Base-by-base conservation (phyloP, 2,888 invertebrate species). In the Metallyticus violacea region DNA sequence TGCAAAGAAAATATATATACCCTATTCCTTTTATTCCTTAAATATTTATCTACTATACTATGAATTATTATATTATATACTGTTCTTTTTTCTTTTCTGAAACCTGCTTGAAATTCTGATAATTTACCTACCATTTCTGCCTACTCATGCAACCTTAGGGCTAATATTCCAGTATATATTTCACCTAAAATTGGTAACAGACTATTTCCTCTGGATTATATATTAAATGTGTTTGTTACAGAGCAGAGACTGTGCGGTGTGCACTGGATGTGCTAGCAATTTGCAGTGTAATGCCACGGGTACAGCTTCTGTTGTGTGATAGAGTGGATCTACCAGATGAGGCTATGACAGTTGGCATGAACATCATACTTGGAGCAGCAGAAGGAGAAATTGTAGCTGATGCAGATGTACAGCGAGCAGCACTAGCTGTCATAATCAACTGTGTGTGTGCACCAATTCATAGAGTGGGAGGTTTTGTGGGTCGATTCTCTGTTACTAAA, bases 361-460 rank as follows among this genome's bases (percentile, higher is more conserved):
- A 97, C 90, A 96, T 98, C 77, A 95, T 98, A 80, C 92, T 98
- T 82, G 96, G 94, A 22, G 96, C 98, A 27, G 97, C 98, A 0
- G 98, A 98, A 91, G 98, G 98, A 0, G 98, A 98, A 91, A 96
- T 97, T 76, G 96, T 97, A 0, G 95, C 95, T 1, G 99, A 99
- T 91, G 95, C 98, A 0, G 98, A 98, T 89, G 97, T 99, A 0
- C 97, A 98, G 91, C 96, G 97, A 90, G 96, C 98, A 0, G 98
- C 99, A 0, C 93, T 99, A 1, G 95, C 96, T 89, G 97, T 98
- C 26, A 94, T 99, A 86, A 97, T 98, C 85, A 98, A 98, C 92
- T 98, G 98, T 91, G 97, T 99, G 1, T 98, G 98, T 92, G 97
- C 97, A 2, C 98, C 98, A 0, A 95, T 97, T 15, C 95, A 96